Evolutionary conservation across 2,888 invertebrate species (phyloP), one percentile per base, ranked within the genome.

Genomic region (Pseudococcus jackbeardsleyi): DNA sequence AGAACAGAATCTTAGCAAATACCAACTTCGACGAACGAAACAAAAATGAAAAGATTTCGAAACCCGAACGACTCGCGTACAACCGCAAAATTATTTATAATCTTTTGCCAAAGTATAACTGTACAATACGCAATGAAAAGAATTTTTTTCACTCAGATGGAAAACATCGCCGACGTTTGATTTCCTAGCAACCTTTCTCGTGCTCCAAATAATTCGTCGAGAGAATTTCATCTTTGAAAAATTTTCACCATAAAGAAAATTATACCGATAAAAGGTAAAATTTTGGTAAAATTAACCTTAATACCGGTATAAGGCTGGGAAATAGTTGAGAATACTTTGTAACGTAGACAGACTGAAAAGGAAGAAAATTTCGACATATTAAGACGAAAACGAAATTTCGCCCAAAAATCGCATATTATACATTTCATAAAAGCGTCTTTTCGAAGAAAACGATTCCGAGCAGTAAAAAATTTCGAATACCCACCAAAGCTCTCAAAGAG

Each of bases 1-100:
- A 33, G 64, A 59, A 59, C 1, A n/a, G 68, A 72, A 72, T 33
- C 68, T 33, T 19, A 72, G n/a, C 68, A 26, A 72, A 72, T 72
- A 72, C 68, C 15, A 26, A n/a, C 59, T 59, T 59, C 11, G 19
- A 59, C 33, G 26, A 2, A 33, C 68, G 26, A 72, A 72, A 12
- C 68, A 72, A 72, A 72, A 12, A 72, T 26, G 68, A 26, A 72
- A 72, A 59, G 19, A 33, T 33, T 33, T 26, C 33, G 26, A 26
- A 72, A 59, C 19, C 68, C 12, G 33, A 72, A 72, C 68, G 68
- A 72, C 26, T 33, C 12, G 33, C 33, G 15, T 72, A 26, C 3
- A 72, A 72, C 26, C 68, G 6, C 26, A 22, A 72, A 72, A 72
- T 26, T 26, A 33, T 12, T 72, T 33, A 72, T 72, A 72, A 72